Base-by-base conservation (phyloP, 2,888 invertebrate species). In the Drosophila anomelani region DNA sequence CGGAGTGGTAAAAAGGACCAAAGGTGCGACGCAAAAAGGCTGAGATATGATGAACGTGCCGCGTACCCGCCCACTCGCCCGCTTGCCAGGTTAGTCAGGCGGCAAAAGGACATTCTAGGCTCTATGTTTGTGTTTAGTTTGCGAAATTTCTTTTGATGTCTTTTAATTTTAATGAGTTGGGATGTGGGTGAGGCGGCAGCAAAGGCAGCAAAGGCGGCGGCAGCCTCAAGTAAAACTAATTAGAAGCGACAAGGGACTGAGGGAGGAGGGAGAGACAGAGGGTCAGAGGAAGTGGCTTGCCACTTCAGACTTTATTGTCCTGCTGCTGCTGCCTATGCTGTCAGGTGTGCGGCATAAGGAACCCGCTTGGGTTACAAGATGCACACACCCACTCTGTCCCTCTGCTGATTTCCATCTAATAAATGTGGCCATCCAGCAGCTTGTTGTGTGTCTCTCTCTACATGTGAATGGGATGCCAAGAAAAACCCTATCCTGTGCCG, bases 121-220 rank as follows among this genome's bases (percentile, higher is more conserved):
- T 44, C 66, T 70, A 64, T 64, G 80, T 77, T 82, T 82, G 77
- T 82, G 80, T 88, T 84, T 85, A 85, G 86, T 83, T 89, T 88
- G 79, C 79, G 10, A 81, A 85, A 88, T 86, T 85, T 86, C 87
- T 85, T 88, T 88, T 88, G 90, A 89, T 78, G 88, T 89, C 80
- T 78, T 89, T 80, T 88, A 89, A 88, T 88, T 88, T 89, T 89
- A 88, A 88, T 88, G 88, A 88, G 90, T 84, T 80, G 71, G 75
- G 69, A 80, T 74, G 63, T 76, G 71, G 67, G 77, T 51, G 67
- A 46, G 59, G 53, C 12, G 66, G 32, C 49, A 58, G 62, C 69
- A 41, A 41, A 41, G 59, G 62, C 47, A 10, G 47, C 3, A 43
- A 43, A 43, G 59, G 62, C 47, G 12, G 47, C 29, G n/a, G 17